Conservation (phyloP, 2,797 vertebrate genomes). For the Amniataba percoides region DNA sequence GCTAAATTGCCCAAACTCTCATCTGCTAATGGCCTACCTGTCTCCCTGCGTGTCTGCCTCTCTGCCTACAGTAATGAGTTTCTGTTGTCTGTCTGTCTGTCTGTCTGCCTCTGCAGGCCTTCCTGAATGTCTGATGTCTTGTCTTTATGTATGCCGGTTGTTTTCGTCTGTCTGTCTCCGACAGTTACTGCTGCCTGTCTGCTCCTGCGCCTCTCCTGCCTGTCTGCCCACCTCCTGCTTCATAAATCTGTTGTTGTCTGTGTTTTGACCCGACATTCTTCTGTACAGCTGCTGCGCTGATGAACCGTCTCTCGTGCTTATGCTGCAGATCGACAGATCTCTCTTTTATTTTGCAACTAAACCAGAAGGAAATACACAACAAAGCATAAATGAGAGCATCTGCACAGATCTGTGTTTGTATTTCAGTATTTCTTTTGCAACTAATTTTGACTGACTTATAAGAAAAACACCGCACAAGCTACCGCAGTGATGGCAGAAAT, state of each 20-base stretch:
- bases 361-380: neutral
- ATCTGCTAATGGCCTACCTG: conserved; percentile 77
- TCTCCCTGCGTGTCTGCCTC: conserved; percentile 64
- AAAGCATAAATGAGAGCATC: neutral
- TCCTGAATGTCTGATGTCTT: conserved; percentile 69
- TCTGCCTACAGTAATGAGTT: conserved; percentile 71
- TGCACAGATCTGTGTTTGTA: neutral
- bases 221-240: neutral
- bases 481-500: neutral
- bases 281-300: conserved; percentile 2
- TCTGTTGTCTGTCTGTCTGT: conserved; percentile 43
- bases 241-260: conserved; percentile 4
- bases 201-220: neutral
- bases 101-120: conserved; percentile 45
- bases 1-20: conserved; percentile 79
- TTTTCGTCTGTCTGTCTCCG: conserved; percentile 34
- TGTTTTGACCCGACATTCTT: conserved; percentile 16
- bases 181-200: conserved; percentile 18
- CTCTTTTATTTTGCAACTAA: no score
- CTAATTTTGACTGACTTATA: neutral
- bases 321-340: no score
- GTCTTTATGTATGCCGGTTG: conserved; percentile 41
- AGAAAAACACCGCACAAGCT: no score
- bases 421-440: neutral
- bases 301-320: neutral